Percentiles rank a stretch among this genome's conserved stretches.
phyloP scores from a whole-genome alignment of 2,888 invertebrate genomes.

The Clostera curtula region DNA sequence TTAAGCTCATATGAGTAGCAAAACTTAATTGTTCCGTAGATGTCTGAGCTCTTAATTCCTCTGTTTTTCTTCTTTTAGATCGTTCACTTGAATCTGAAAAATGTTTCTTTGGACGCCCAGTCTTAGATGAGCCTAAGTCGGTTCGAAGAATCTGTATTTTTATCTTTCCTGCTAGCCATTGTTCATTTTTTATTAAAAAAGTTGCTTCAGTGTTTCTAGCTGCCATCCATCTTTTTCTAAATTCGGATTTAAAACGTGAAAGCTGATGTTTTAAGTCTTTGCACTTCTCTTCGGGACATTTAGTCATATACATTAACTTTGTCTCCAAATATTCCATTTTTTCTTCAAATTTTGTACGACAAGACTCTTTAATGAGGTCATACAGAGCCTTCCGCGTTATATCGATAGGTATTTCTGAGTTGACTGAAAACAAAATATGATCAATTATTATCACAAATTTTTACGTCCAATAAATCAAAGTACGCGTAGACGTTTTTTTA shows the following conservation, averaged over 20 bases:
- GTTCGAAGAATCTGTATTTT: conserved; percentile 2
- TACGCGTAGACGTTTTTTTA: too few species aligned
- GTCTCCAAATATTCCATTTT: not conserved
- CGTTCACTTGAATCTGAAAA: conserved; percentile 15
- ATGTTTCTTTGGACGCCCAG: conserved; percentile 4
- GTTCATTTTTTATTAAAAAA: not conserved
- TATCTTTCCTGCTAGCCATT: too few species aligned
- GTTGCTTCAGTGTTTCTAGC: not conserved
- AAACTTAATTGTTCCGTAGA: conserved; percentile 4
- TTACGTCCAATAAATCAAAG: too few species aligned
- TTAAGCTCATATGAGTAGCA: conserved; percentile 8
- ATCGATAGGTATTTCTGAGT: too few species aligned
- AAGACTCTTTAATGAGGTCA: not conserved
- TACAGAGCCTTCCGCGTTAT: not conserved
- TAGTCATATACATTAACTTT: not conserved
- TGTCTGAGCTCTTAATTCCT: conserved; percentile 6
- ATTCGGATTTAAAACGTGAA: conserved; percentile 1
- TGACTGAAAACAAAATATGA: too few species aligned
- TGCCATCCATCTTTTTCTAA: not conserved
- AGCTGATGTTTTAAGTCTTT: conserved; percentile 1
- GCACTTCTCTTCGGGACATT: not conserved
- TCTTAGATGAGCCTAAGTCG: not conserved
- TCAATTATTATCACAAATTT: too few species aligned
- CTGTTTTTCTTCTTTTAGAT: conserved; percentile 13
- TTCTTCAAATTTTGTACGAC: not conserved